Evolutionary conservation across 1,140 invertebrate genomes (phyloP).

Genomic region (Carposina sasakii): DNA sequence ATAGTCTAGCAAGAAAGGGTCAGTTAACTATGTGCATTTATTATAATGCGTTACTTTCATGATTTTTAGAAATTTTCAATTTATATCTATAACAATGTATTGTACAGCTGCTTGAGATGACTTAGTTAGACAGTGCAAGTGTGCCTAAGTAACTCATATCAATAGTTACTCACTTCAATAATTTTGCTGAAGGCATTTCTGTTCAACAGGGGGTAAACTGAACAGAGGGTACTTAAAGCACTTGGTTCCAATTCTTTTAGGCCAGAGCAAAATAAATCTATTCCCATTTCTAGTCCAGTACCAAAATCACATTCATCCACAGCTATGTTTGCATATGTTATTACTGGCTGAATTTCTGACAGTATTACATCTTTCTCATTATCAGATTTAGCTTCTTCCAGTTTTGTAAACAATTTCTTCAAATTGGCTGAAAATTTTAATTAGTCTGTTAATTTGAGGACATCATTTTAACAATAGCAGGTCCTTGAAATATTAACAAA

Average conservation of each 20-base stretch:
- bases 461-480: too few species aligned
- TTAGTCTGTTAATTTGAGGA: too few species aligned
- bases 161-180: slow-evolving; percentile 62
- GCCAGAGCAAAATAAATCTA: slow-evolving; percentile 88
- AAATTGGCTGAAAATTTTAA: slow-evolving; percentile 75
- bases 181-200: slow-evolving; percentile 84
- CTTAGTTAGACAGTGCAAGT: too few species aligned
- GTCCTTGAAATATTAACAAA: too few species aligned
- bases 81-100: too few species aligned
- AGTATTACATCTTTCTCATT: slow-evolving; percentile 75
- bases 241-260: slow-evolving; percentile 77
- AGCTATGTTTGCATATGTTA: slow-evolving; percentile 88
- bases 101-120: too few species aligned
- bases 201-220: slow-evolving; percentile 85
- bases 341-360: slow-evolving; percentile 82
- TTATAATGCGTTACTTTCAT: too few species aligned
- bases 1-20: too few species aligned
- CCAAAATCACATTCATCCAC: slow-evolving; percentile 97
- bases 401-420: slow-evolving; percentile 80
- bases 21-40: too few species aligned
- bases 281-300: slow-evolving; percentile 89
- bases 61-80: too few species aligned
- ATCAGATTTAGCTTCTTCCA: slow-evolving; percentile 75
- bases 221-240: slow-evolving; percentile 77
- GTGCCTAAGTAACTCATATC: neutral